These are phyloP conservation scores for Conops quadrifasciatus DNA, from an alignment of 2,888 invertebrate genomes.

Conservation along the genomic window DNA sequence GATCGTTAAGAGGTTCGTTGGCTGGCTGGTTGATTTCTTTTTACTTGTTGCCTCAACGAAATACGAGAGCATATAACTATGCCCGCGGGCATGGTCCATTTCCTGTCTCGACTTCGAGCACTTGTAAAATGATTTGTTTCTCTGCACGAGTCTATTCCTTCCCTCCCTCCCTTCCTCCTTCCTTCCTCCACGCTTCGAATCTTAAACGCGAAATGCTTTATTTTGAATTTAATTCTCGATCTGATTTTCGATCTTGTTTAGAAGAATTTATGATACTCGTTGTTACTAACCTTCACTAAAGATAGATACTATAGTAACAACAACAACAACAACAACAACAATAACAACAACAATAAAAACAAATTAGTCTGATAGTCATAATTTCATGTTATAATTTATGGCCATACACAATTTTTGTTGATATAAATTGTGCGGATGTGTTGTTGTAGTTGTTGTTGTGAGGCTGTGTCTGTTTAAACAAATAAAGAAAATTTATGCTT, in stretches of 20 bases:
- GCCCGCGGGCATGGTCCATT: not conserved
- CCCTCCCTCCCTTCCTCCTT: not conserved
- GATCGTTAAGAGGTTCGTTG: not conserved
- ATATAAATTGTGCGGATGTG: not conserved
- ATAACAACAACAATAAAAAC: not conserved
- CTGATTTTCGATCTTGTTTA: not conserved
- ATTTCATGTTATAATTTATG: conserved; percentile 50
- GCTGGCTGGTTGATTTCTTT: conserved; percentile 15
- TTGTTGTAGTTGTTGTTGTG: not conserved
- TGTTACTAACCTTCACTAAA: conserved; percentile 42
- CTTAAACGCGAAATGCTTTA: not conserved
- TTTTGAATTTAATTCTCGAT: no score
- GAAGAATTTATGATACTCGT: no score
- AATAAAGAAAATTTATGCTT: conserved; percentile 27
- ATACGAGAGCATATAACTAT: no score
- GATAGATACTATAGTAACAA: conserved; percentile 17
- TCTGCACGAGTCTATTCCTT: not conserved
- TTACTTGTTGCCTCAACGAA: conserved; percentile 22
- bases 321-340: conserved; percentile 16
- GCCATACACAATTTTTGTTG: conserved; percentile 42
- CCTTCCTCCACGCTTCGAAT: not conserved
- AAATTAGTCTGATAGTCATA: conserved; percentile 37
- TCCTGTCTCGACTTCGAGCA: conserved; percentile 25
- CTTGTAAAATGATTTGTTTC: conserved; percentile 38
- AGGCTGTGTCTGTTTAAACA: conserved; percentile 17